Evolutionary conservation across 2,113 vertebrate species (phyloP), one percentile per base, ranked within the genome.

Genomic region (Ictidomys tridecemlineatus): DNA sequence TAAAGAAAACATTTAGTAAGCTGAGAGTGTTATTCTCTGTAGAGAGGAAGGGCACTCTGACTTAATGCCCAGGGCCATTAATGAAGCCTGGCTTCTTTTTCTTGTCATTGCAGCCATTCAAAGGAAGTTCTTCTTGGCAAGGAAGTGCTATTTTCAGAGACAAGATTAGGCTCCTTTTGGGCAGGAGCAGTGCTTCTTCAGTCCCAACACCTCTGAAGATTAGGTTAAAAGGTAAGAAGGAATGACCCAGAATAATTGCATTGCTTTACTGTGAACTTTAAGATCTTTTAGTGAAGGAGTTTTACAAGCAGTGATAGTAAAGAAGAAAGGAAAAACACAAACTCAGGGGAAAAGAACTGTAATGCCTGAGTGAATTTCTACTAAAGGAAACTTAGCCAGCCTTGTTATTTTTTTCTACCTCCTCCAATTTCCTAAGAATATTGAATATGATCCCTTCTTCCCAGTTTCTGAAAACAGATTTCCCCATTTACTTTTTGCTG

Each of bases 231-330:
- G 96, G 89, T 93, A 97, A 93, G 87, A 96, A 95, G 8, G 67
- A 82, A 95, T 91, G 73, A 96, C 53, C 96, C 80, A 87, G 93
- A 98, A 98, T 97, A 97, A 97, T 97, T 97, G 61, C 70, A 79
- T 96, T 84, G 74, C 89, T 93, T 97, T 85, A 30, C 78, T 63
- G 79, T 95, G 96, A 98, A 96, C 48, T 94, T 94, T 86, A 39
- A 48, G 70, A 65, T 92, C 97, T 82, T 97, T 97, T 96, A 78
- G 95, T 51, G 83, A 37, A 13, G 4, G 80, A 74, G 95, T 97
- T 97, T 97, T 97, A 96, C 84, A 76, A 69, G n/a, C 80, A 95
- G 83, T 96, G 67, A 90, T 96, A 89, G 78, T 76, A 91, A 69
- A 69, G 14, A 32, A 77, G 89, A 94, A 84, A 92, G 89, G 69